Percentiles rank a stretch among this genome's conserved stretches.
phyloP scores from a whole-genome alignment of 2,113 vertebrate species.

The Riparia riparia region DNA sequence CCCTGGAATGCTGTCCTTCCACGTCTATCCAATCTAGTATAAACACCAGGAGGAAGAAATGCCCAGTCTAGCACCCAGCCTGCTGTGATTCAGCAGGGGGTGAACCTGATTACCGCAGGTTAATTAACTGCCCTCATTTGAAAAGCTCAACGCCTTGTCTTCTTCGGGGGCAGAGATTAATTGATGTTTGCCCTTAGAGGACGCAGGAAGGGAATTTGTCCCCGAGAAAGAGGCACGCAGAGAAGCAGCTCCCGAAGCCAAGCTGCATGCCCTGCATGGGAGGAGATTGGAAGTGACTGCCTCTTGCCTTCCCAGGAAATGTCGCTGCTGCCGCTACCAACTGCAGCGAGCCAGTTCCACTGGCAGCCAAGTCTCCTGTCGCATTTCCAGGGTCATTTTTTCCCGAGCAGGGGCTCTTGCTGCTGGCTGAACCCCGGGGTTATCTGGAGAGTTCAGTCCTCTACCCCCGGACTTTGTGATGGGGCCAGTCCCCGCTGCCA shows the following conservation, averaged over 20 bases:
- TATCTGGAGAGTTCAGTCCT: not conserved
- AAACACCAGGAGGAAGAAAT: not conserved
- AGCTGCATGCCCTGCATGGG: not conserved
- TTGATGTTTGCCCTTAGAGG: not conserved
- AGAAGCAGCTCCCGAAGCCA: not conserved
- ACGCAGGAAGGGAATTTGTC: not conserved
- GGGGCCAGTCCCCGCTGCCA: not conserved
- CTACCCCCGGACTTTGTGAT: not conserved
- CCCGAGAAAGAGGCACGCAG: not conserved
- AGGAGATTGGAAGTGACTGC: not conserved
- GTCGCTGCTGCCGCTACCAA: not conserved
- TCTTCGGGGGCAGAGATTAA: not conserved
- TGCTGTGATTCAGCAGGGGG: not conserved
- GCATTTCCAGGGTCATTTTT: not conserved
- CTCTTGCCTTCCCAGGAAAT: not conserved
- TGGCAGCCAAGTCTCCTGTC: not conserved
- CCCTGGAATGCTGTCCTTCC: not conserved
- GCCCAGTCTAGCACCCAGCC: not conserved
- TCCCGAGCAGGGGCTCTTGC: not conserved
- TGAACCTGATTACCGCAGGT: not conserved
- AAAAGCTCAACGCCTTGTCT: not conserved
- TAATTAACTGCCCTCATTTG: not conserved
- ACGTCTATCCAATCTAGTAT: fast-evolving
- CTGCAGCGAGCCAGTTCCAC: not conserved
- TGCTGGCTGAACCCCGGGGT: fast-evolving